Conservation (phyloP, 2,113 vertebrate species). For the Dascyllus trimaculatus region DNA sequence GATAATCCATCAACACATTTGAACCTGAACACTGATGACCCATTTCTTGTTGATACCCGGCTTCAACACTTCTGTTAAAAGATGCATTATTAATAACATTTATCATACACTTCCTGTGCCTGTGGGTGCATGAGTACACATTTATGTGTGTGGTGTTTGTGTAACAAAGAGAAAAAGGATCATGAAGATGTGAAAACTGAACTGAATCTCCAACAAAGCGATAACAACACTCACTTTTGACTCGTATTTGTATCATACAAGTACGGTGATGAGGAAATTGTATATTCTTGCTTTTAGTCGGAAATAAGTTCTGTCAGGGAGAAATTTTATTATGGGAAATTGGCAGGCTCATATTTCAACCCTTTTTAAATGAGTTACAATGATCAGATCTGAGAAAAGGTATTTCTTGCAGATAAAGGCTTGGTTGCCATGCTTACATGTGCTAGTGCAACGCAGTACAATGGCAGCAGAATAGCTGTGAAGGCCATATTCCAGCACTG, state of each 20-base stretch:
- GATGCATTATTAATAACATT: slow-evolving; percentile 65
- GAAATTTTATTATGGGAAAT: not conserved
- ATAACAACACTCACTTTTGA: slow-evolving; percentile 13
- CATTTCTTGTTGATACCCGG: slow-evolving; percentile 61
- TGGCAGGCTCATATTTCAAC: not conserved
- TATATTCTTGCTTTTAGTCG: not conserved
- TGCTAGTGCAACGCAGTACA: slow-evolving; percentile 23
- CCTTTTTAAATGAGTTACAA: not conserved
- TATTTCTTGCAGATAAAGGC: not conserved
- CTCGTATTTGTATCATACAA: not conserved
- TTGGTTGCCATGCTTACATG: slow-evolving; percentile 29
- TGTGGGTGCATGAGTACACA: not conserved
- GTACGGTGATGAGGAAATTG: not conserved
- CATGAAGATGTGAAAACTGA: not conserved
- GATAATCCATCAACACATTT: slow-evolving; percentile 67
- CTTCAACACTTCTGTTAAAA: slow-evolving; percentile 63
- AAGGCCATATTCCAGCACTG: slow-evolving; percentile 21
- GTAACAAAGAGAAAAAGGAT: not conserved
- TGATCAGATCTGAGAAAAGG: not conserved
- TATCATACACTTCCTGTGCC: slow-evolving; percentile 26
- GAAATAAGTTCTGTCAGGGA: not conserved
- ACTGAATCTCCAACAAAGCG: not conserved
- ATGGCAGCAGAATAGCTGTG: not conserved
- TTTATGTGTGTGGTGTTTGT: not conserved
- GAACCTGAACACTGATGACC: slow-evolving; percentile 64